Base-by-base conservation (phyloP, 2,888 invertebrate genomes). In the Melitaea athalia region DNA sequence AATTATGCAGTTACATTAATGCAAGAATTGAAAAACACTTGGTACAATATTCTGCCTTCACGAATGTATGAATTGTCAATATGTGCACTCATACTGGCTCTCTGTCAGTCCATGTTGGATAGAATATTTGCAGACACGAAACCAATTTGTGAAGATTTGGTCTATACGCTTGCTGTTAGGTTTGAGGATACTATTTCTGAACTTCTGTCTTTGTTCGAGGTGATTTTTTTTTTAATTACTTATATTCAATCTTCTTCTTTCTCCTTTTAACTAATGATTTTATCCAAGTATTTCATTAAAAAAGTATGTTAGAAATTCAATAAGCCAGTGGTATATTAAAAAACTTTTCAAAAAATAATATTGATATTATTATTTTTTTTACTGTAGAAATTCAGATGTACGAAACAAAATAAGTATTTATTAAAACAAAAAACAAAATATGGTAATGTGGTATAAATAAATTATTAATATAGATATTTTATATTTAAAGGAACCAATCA, bases 41-140 rank as follows among this genome's bases (percentile, higher is more conserved):
- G 93, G 93, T 74, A 77, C 59, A 73, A 77, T 10, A 76, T 90
- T 0, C 78, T 93, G 0, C 92, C 93, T 0, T 38, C 73, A 0
- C 79, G 80, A 8, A 91, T 92, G 88, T 93, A 91, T 43, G 85
- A 87, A 63, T 84, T 87, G 78, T 81, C 87, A 0, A 75, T 91
- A 42, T 86, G 86, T 62, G 83, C 89, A 0, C 76, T 93, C 6
- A 77, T 86, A 0, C 84, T 83, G 59, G 80, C 81, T 0, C 72
- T 92, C 11, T 86, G 87, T 72, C 88, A 91, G 69, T 79, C 84
- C 0, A 79, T 90, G 63, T 59, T 92, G 67, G 82, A 83, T 14
- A 77, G 86, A 59, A 75, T 92, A 49, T 82, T 91, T 60, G 78
- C 79, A 0, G 83, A 87, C 65, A 81, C 79, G 47, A 80, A 81